Evolutionary conservation across 1,140 invertebrate species (phyloP).

Genomic region (Melipona quadrifasciata): DNA sequence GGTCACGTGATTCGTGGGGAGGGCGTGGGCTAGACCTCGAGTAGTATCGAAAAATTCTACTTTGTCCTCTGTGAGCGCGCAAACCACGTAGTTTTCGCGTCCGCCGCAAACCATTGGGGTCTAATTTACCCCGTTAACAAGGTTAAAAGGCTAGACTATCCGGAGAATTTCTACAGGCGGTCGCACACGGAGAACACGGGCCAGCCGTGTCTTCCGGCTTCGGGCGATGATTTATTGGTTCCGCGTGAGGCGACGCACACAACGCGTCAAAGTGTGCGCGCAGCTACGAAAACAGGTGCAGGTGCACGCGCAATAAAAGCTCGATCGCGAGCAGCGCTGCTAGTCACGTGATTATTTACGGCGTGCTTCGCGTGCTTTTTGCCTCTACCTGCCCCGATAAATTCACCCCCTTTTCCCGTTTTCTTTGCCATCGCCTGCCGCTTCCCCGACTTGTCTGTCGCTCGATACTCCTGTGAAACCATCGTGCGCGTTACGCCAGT

Average conservation of each 20-base stretch:
- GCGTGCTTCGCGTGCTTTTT: conserved; percentile 56
- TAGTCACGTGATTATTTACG: conserved; percentile 58
- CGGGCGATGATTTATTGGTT: conserved; percentile 40
- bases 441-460: conserved; percentile 9
- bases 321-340: conserved; percentile 37
- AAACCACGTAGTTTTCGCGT: neutral
- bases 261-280: conserved; percentile 2
- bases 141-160: neutral
- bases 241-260: neutral
- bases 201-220: neutral
- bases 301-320: conserved; percentile 44
- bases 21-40: no score
- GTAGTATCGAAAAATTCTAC: neutral
- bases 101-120: no score
- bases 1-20: no score
- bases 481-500: conserved; percentile 21
- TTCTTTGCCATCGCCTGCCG: neutral
- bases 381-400: conserved; percentile 49
- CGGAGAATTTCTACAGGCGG: conserved; percentile 26
- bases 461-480: neutral
- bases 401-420: conserved; percentile 13
- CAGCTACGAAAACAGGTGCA: neutral
- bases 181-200: neutral
- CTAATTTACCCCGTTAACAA: neutral
- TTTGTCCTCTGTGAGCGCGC: neutral